Percentiles rank a stretch among this genome's conserved stretches.
Evolutionary conservation across 2,113 vertebrate genomes (phyloP).

Genomic region (Ceratotherium simum): DNA sequence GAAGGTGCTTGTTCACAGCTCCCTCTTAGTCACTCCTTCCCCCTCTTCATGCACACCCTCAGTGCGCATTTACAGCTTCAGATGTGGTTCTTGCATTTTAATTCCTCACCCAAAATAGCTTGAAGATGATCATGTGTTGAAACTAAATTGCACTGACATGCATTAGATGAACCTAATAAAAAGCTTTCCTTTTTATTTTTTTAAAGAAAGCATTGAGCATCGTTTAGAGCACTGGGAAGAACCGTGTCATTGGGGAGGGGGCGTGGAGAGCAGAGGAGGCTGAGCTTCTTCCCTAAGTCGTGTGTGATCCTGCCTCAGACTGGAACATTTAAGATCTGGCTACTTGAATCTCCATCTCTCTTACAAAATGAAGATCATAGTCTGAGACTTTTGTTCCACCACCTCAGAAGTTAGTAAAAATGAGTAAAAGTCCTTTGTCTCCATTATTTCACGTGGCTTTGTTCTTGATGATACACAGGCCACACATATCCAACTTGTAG

Average conservation of each 20-base stretch:
- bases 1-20: background rate
- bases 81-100: slow-evolving; percentile 65
- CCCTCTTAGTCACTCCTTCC: background rate
- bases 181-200: slow-evolving; percentile 18
- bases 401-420: background rate
- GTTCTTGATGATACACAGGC: background rate
- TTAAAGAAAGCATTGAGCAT: slow-evolving; percentile 20
- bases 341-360: background rate
- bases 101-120: slow-evolving; percentile 69
- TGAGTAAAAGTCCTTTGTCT: background rate
- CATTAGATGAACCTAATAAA: slow-evolving; percentile 37
- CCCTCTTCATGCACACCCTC: slow-evolving; percentile 38
- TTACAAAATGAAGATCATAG: background rate
- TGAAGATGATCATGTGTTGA: slow-evolving; percentile 63
- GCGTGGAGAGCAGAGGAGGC: background rate
- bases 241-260: background rate
- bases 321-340: background rate
- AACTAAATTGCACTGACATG: slow-evolving; percentile 45
- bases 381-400: background rate
- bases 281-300: background rate
- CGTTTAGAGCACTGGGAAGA: slow-evolving; percentile 19
- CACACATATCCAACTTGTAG: too few species aligned
- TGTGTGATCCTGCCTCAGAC: background rate
- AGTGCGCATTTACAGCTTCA: slow-evolving; percentile 60
- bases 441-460: background rate